phyloP scores from a whole-genome alignment of 2,888 invertebrate genomes.

The Lymantria monacha region DNA sequence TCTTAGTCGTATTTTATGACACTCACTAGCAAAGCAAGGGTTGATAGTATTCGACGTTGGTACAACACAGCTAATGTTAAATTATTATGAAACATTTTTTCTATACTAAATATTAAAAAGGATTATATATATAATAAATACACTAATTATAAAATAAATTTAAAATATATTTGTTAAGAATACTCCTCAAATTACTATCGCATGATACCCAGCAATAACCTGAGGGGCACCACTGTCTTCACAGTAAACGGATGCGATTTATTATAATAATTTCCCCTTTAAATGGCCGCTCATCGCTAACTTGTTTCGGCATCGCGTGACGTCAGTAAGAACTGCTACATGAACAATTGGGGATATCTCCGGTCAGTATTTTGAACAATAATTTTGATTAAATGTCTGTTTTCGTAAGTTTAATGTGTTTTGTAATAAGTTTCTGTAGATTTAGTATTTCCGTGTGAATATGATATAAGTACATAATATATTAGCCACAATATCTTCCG shows the following conservation, averaged over 20 bases:
- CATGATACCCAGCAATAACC: conserved; percentile 60
- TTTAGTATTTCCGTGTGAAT: too few relatives aligned
- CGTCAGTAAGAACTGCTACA: conserved; percentile 32
- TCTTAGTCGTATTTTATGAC: too few relatives aligned
- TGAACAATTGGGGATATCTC: conserved; percentile 31
- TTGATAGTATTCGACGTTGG: too few relatives aligned
- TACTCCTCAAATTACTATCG: conserved; percentile 51
- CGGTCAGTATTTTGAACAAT: conserved; percentile 18
- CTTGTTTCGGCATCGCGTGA: conserved; percentile 39
- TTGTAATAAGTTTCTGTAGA: too few relatives aligned
- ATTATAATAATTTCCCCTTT: conserved; percentile 65
- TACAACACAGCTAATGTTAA: too few relatives aligned
- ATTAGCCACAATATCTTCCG: too few relatives aligned
- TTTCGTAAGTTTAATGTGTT: not conserved
- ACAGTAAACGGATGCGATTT: conserved; percentile 60
- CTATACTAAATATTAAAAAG: too few relatives aligned
- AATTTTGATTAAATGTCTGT: conserved; percentile 15
- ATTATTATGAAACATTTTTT: too few relatives aligned
- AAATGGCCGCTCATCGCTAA: conserved; percentile 43
- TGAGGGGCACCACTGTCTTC: conserved; percentile 53
- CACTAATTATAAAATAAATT: not conserved
- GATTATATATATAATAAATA: too few relatives aligned
- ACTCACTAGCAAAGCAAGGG: too few relatives aligned
- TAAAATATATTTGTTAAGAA: not conserved
- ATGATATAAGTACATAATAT: too few relatives aligned